Evolutionary conservation across 2,113 vertebrate genomes (phyloP).

Genomic region (Potamarius usumacintae): DNA sequence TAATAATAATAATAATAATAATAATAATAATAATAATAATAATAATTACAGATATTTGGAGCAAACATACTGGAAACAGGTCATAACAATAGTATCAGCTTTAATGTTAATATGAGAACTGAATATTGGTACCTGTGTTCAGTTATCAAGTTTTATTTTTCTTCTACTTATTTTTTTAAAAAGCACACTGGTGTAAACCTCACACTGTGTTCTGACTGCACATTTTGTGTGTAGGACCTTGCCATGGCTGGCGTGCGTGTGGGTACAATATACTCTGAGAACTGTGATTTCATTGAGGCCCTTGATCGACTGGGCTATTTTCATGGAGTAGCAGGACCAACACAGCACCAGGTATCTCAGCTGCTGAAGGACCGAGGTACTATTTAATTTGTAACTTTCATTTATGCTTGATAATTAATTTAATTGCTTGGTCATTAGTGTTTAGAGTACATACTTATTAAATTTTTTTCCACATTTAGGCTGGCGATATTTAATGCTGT

Average conservation of each 20-base stretch:
- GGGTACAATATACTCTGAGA: conserved; percentile 87
- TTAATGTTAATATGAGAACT: neutral
- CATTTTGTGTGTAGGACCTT: conserved; percentile 80
- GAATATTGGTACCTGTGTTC: neutral
- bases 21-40: too few species aligned
- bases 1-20: too few species aligned
- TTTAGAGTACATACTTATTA: neutral
- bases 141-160: neutral
- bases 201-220: neutral
- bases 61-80: neutral
- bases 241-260: conserved; percentile 86
- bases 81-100: neutral
- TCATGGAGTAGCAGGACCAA: conserved; percentile 82
- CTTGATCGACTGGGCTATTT: conserved; percentile 82
- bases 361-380: conserved; percentile 87
- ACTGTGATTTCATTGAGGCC: conserved; percentile 81
- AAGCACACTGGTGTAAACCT: neutral
- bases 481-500: neutral
- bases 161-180: neutral
- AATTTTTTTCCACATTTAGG: neutral
- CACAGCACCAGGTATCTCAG: conserved; percentile 85
- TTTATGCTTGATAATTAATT: neutral
- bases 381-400: neutral
- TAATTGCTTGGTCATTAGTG: neutral
- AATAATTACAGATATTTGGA: neutral